These are phyloP conservation scores for Caenorhabditis afra DNA, from an alignment of 2,888 invertebrate genomes.

Conservation along the genomic window DNA sequence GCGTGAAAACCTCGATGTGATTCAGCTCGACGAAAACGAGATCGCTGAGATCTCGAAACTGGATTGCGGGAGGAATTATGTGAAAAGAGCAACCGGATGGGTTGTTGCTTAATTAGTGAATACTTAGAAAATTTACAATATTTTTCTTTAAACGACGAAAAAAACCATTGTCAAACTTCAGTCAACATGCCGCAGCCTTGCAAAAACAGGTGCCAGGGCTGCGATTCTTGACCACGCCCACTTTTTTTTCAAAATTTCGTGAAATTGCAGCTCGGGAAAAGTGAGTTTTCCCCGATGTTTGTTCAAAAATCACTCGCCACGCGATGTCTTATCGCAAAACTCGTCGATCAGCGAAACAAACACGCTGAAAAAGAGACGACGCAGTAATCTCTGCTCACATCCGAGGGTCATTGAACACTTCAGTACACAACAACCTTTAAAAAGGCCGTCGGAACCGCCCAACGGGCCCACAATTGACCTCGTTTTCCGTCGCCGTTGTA, in stretches of 20 bases:
- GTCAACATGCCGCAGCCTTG: no score
- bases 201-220: no score
- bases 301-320: neutral
- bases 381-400: conserved; percentile 9
- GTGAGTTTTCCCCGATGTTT: neutral
- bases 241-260: no score
- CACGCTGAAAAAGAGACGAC: no score
- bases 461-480: neutral
- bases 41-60: conserved; percentile 31
- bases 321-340: neutral
- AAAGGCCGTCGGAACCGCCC: conserved; percentile 1
- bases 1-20: conserved; percentile 33
- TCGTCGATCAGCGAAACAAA: conserved; percentile 13
- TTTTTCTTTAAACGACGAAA: no score
- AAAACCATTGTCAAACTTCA: no score
- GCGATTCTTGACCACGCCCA: no score
- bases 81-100: conserved; percentile 64
- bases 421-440: conserved; percentile 1
- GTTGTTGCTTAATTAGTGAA: conserved; percentile 38
- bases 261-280: neutral
- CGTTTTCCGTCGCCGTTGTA: conserved; percentile 5
- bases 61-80: conserved; percentile 56
- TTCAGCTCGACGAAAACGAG: conserved; percentile 41
- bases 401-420: conserved; percentile 1
- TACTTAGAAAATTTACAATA: no score